Evolutionary conservation across 1,140 invertebrate species (phyloP), one percentile per base, ranked within the genome.

Genomic region (Olivierus martensii): DNA sequence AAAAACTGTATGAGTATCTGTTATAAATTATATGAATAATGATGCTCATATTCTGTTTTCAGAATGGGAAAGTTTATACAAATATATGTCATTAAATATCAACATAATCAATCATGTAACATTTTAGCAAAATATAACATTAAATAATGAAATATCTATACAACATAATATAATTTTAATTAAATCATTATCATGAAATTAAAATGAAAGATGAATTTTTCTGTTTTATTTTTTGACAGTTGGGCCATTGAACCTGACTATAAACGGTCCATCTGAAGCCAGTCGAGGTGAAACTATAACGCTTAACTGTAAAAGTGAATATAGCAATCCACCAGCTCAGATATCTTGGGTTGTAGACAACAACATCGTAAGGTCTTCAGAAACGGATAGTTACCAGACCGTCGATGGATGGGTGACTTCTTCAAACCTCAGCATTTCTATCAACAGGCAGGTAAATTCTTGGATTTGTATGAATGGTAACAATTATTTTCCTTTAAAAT

Each of bases 261-360:
- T 95, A 53, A 80, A 79, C 4, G 90, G 90, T 7, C 83, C 88
- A 3, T 79, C 79, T 0, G 84, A 89, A 66, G 87, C 87, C 4
- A 45, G 9, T 78, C 82, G 63, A 4, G 84, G 87, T 3, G 84
- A 93, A 59, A 74, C 78, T 41, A 81, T 94, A 12, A 81, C 82
- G 11, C 70, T 94, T 50, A 83, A 77, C 44, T 95, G 90, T 70
- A 79, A 78, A 34, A 88, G 89, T 2, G 81, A 85, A 41, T 83
- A 87, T 61, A 87, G 85, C 48, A 94, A 95, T 71, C 92, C 92
- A 9, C 77, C 84, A 3, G 84, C 90, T 5, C 82, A 87, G 59
- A 83, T 97, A 56, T 87, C 84, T 56, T 95, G 87, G 88, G 79
- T 84, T 61, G 80, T 87, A 17, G 78, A 79, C 48, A 84, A 84